Evolutionary conservation across 2,888 invertebrate genomes (phyloP).

Genomic region (Anthrax anthrax): DNA sequence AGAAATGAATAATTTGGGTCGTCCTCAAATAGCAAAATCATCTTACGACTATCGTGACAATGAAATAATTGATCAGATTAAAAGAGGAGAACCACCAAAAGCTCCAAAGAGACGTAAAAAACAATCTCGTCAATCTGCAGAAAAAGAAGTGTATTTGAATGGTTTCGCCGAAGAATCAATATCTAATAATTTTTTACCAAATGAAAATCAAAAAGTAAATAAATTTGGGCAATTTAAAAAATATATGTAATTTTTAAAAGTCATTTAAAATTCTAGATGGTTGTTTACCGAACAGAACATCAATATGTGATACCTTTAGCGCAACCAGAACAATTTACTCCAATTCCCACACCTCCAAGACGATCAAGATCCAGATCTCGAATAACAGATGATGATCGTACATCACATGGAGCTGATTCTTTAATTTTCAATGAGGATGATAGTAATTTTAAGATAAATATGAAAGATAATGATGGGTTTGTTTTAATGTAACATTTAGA

Average conservation of each 20-base stretch:
- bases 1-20: background rate
- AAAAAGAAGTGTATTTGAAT: conserved; percentile 31
- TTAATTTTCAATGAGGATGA: conserved; percentile 37
- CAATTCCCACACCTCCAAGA: conserved; percentile 42
- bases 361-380: conserved; percentile 43
- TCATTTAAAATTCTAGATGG: conserved; percentile 34
- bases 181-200: conserved; percentile 31
- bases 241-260: too few species aligned
- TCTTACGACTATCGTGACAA: background rate
- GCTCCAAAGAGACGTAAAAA: conserved; percentile 33
- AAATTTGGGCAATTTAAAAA: too few species aligned
- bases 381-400: conserved; percentile 52
- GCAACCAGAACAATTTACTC: conserved; percentile 38
- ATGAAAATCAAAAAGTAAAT: conserved; percentile 19
- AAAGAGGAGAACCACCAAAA: conserved; percentile 23
- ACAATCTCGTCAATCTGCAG: conserved; percentile 20
- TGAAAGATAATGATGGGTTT: conserved; percentile 33
- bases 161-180: conserved; percentile 34
- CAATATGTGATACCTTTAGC: conserved; percentile 47
- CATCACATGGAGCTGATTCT: conserved; percentile 56
- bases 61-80: conserved; percentile 2
- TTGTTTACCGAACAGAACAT: conserved; percentile 50
- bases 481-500: background rate
- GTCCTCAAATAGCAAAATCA: background rate
- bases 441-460: conserved; percentile 29